Evolutionary conservation across 2,113 vertebrate genomes (phyloP).

Genomic region (Carettochelys insculpta): DNA sequence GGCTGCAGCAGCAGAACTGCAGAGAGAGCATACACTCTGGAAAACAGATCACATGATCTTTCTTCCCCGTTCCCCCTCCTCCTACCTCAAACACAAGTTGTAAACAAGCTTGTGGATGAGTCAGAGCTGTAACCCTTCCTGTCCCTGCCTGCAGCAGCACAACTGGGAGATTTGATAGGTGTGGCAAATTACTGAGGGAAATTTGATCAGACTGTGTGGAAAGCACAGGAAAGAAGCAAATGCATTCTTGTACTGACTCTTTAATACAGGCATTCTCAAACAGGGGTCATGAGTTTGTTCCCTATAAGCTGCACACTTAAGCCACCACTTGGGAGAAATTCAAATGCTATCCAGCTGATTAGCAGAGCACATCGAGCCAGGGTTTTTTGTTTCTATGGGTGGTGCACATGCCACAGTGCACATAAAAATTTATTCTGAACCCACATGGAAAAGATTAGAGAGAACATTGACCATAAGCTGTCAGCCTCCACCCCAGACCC

Average conservation of each 20-base stretch:
- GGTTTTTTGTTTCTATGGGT: too few relatives aligned
- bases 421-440: too few relatives aligned
- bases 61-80: conserved; percentile 50
- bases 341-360: too few relatives aligned
- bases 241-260: neutral
- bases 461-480: too few relatives aligned
- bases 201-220: neutral
- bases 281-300: too few relatives aligned
- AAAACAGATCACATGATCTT: conserved; percentile 72
- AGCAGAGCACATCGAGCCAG: too few relatives aligned
- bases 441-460: too few relatives aligned
- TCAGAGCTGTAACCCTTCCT: conserved; percentile 46
- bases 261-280: too few relatives aligned
- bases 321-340: too few relatives aligned
- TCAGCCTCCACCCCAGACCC: too few relatives aligned
- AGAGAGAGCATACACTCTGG: conserved; percentile 61
- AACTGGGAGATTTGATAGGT: neutral
- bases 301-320: too few relatives aligned
- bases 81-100: conserved; percentile 66
- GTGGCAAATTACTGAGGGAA: neutral
- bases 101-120: conserved; percentile 74
- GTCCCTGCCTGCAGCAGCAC: conserved; percentile 9
- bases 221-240: neutral
- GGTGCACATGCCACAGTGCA: too few relatives aligned
- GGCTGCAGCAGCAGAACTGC: conserved; percentile 74